A percentile compares a stretch with the other conserved stretches of the same genome.
These are phyloP conservation scores for Barbus barbus DNA, from an alignment of 2,113 vertebrate genomes.

Conservation along the genomic window DNA sequence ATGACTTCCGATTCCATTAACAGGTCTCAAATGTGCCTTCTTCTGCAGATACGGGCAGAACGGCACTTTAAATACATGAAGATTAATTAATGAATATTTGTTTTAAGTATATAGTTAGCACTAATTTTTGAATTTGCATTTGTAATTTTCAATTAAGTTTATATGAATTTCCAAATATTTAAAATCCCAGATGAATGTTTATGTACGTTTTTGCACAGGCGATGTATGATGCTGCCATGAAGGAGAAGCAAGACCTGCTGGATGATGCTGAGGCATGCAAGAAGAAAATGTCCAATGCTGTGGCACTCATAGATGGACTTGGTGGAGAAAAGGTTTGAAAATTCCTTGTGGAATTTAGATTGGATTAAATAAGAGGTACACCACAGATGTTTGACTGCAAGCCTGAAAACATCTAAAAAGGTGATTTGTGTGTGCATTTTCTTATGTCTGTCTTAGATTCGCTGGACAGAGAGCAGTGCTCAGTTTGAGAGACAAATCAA, in stretches of 20 bases:
- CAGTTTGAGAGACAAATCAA: conserved; percentile 79
- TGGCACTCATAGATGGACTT: conserved; percentile 80
- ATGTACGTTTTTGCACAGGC: conserved; percentile 64
- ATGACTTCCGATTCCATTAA: too few species aligned
- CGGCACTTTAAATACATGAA: too few species aligned
- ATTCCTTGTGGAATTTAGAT: background rate
- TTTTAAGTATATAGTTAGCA: background rate
- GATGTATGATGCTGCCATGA: conserved; percentile 79
- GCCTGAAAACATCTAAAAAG: background rate
- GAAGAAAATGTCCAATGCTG: conserved; percentile 81
- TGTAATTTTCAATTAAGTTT: background rate
- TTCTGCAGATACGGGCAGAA: background rate
- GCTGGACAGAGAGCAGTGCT: conserved; percentile 83
- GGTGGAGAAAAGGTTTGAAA: conserved; percentile 80
- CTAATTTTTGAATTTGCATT: background rate
- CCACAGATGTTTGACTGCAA: background rate
- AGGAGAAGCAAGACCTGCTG: conserved; percentile 79
- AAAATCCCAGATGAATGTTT: too few species aligned
- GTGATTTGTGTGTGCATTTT: background rate
- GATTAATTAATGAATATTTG: too few species aligned
- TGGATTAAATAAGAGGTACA: background rate
- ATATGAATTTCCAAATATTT: background rate
- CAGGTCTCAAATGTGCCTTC: background rate
- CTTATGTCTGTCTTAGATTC: conserved; percentile 65
- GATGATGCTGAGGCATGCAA: conserved; percentile 80